Evolutionary conservation across 2,797 vertebrate genomes (phyloP), one percentile per base, ranked within the genome.

Genomic region (Aselliscus stoliczkanus): DNA sequence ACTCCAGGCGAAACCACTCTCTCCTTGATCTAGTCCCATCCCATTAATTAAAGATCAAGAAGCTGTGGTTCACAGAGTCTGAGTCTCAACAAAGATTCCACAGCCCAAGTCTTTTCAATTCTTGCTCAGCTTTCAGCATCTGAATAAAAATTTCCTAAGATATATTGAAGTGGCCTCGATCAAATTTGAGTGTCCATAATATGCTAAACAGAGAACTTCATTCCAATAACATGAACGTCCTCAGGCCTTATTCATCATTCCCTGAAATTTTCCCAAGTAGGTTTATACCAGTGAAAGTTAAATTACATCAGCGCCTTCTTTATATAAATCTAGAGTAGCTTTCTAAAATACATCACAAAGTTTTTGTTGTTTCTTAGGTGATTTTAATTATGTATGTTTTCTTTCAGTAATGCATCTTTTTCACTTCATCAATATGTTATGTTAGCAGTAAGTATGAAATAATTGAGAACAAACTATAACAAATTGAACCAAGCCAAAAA

Each of bases 381-480:
- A 58, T 84, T 84, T 80, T 97, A 92, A 97, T 93, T 97, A 86
- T 42, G 47, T 94, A 47, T 93, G 81, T 88, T 80, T 95, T 96
- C 47, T 90, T 96, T 93, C 69, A 50, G 50, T 92, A 29, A 92
- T 80, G n/a, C 15, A 4, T 83, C 83, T 76, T 95, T 98, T 93
- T 86, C 83, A 34, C 69, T 97, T 96, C 96, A 96, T 97, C 50
- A 81, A 12, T 97, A 82, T 54, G 3, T 96, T 96, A 95, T 95
- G 92, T 97, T 96, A 79, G 88, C 50, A 94, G n/a, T 88, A 67
- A 91, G 25, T 95, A 76, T 93, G 75, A 93, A 97, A 86, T 97
- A 96, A 96, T 92, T 96, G 80, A 95, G 64, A 96, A 79, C 54
- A 98, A 98, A 95, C 50, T 96, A 67, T 96, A 89, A 93, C 92